These are phyloP conservation scores for Bombus difficillimus DNA, from an alignment of 1,140 invertebrate species.

Conservation along the genomic window DNA sequence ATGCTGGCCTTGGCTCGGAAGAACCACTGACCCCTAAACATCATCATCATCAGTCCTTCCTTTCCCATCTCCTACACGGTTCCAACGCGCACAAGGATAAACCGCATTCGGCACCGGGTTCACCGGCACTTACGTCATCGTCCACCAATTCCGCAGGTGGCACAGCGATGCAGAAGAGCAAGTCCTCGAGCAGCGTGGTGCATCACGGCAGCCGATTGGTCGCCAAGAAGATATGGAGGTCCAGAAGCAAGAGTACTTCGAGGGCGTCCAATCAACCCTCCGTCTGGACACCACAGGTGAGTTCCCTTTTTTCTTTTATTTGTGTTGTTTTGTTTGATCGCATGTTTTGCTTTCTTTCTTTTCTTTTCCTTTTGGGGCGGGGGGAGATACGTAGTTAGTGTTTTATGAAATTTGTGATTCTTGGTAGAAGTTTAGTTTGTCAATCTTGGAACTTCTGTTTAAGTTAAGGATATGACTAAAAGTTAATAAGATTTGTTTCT, in stretches of 20 bases:
- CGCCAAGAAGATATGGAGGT: constrained; percentile 91
- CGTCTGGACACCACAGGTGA: constrained; percentile 92
- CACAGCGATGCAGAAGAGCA: constrained; percentile 93
- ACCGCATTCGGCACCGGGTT: constrained; percentile 80
- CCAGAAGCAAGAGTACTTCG: constrained; percentile 90
- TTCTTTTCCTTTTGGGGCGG: not conserved
- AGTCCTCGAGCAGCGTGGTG: constrained; percentile 92
- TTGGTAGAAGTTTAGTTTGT: too few species aligned
- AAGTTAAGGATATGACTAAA: too few species aligned
- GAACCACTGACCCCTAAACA: constrained; percentile 82
- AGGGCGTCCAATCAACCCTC: constrained; percentile 83
- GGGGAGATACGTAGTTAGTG: accelerated
- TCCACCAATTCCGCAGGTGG: constrained; percentile 81
- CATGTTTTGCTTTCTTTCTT: not conserved
- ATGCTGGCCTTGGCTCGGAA: constrained; percentile 81
- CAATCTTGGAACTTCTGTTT: too few species aligned
- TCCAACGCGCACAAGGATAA: constrained; percentile 83
- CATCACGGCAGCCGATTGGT: constrained; percentile 88
- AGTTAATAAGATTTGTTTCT: too few species aligned
- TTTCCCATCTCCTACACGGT: constrained; percentile 86
- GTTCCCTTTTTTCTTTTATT: not conserved
- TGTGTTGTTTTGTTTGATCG: not conserved
- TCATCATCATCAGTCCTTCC: constrained; percentile 85
- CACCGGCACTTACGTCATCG: constrained; percentile 81
- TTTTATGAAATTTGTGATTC: too few species aligned